Conservation (phyloP, 1,140 invertebrate genomes). For the Trigoniulus corallinus region DNA sequence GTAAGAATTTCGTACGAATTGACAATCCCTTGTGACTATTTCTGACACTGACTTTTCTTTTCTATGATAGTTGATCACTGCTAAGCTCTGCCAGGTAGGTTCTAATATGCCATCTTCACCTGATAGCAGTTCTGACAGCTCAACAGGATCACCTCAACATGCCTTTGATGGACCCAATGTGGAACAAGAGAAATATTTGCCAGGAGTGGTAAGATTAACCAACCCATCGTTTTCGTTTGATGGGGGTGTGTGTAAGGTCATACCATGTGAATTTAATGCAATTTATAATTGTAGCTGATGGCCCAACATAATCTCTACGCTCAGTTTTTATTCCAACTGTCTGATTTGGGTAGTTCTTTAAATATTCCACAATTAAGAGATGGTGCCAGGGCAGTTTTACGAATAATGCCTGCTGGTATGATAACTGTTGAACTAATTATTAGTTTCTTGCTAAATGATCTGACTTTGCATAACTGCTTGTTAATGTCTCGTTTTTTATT, state of each 20-base stretch:
- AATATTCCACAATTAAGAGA: constrained; percentile 63
- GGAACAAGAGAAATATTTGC: constrained; percentile 71
- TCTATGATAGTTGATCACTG: constrained; percentile 67
- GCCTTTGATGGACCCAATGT: constrained; percentile 55
- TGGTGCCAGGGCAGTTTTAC: constrained; percentile 65
- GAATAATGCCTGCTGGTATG: constrained; percentile 71
- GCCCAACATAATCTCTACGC: constrained; percentile 63
- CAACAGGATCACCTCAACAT: constrained; percentile 69
- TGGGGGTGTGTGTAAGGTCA: not conserved
- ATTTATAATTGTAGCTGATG: constrained; percentile 36
- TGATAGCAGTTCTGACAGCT: constrained; percentile 72
- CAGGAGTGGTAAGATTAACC: constrained; percentile 60
- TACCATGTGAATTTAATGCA: not conserved
- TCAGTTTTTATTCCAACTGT: constrained; percentile 77
- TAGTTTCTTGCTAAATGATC: not conserved
- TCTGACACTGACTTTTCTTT: no score
- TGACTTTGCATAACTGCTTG: not conserved
- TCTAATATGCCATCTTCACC: constrained; percentile 70
- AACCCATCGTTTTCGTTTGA: not conserved
- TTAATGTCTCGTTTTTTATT: constrained; percentile 2
- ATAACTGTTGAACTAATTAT: not conserved
- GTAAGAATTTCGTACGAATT: constrained; percentile 28
- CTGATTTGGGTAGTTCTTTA: constrained; percentile 68
- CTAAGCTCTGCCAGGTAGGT: constrained; percentile 63
- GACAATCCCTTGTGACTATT: not conserved